phyloP scores from a whole-genome alignment of 2,888 invertebrate species.

The Synanthedon vespiformis region DNA sequence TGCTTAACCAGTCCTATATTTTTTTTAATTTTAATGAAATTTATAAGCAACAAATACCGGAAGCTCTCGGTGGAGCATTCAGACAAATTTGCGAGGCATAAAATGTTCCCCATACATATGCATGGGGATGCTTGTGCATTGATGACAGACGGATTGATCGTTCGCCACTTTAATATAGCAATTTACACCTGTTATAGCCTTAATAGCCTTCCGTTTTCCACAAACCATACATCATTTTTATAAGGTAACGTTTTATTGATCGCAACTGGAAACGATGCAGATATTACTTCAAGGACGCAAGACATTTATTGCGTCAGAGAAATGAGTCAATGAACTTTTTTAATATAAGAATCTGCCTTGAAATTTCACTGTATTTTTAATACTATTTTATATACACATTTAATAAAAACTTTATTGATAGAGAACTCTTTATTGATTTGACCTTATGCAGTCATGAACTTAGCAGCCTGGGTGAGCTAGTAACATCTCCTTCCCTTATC shows the following conservation, averaged over 20 bases:
- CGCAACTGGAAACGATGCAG: background rate
- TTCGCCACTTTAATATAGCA: constrained; percentile 40
- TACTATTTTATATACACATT: too few relatives aligned
- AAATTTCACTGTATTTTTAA: too few relatives aligned
- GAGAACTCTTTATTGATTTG: too few relatives aligned
- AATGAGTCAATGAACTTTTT: too few relatives aligned
- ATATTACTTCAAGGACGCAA: too few relatives aligned
- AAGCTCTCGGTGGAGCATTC: constrained; percentile 8
- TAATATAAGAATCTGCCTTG: too few relatives aligned
- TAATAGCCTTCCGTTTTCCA: constrained; percentile 31
- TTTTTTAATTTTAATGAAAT: background rate
- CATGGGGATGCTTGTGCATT: constrained; percentile 20
- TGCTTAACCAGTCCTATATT: too few relatives aligned
- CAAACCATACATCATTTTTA: constrained; percentile 21
- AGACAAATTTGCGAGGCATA: constrained; percentile 4
- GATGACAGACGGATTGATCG: constrained; percentile 40
- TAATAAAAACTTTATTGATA: too few relatives aligned
- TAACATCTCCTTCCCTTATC: too few relatives aligned
- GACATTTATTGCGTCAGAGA: too few relatives aligned
- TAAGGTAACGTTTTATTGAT: background rate
- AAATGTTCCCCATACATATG: constrained; percentile 20
- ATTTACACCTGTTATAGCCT: constrained; percentile 51
- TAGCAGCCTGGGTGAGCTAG: too few relatives aligned
- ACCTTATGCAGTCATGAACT: too few relatives aligned
- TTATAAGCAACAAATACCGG: constrained; percentile 5